These are phyloP conservation scores for Macrophya alboannulata DNA, from an alignment of 2,888 invertebrate species.

Conservation along the genomic window DNA sequence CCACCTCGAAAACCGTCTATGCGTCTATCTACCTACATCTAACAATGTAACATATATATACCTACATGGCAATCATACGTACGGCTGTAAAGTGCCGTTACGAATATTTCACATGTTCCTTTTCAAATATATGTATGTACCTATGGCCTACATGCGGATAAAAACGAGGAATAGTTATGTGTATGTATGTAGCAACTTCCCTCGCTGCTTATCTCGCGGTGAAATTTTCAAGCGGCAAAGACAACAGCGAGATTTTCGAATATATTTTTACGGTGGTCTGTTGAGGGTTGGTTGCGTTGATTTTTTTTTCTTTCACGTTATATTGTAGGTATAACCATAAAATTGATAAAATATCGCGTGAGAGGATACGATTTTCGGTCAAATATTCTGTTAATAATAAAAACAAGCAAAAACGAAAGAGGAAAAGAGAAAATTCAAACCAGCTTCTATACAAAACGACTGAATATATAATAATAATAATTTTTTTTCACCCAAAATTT, in stretches of 20 bases:
- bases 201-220: background rate
- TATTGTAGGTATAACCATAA: too few relatives aligned
- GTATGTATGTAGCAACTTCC: background rate
- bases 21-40: background rate
- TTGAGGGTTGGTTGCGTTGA: background rate
- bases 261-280: background rate
- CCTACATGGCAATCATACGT: background rate
- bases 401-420: too few relatives aligned
- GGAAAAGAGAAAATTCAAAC: too few relatives aligned
- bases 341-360: background rate
- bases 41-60: background rate
- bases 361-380: background rate
- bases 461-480: background rate
- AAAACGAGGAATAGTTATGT: background rate
- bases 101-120: background rate
- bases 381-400: too few relatives aligned
- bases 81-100: background rate
- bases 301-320: background rate
- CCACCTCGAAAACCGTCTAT: background rate
- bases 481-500: background rate
- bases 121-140: background rate
- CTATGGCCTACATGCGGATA: background rate
- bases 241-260: conserved; percentile 10
- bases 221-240: conserved; percentile 3
- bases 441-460: background rate